phyloP scores from a whole-genome alignment of 2,113 vertebrate species.

The Bos taurus region DNA sequence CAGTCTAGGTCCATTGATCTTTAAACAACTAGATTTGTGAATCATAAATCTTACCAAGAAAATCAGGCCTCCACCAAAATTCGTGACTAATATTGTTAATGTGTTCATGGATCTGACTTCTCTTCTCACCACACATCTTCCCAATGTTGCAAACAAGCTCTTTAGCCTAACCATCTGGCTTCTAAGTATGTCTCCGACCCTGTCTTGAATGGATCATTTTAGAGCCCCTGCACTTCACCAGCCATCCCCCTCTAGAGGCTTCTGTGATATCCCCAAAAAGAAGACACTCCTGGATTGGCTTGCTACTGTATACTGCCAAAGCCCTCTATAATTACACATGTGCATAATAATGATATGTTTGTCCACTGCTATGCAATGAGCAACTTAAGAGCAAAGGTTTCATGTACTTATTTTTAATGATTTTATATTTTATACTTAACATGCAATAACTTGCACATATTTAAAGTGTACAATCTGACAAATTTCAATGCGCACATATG shows the following conservation, averaged over 20 bases:
- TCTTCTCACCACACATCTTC: background rate
- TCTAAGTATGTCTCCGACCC: background rate
- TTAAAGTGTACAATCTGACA: background rate
- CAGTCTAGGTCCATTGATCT: background rate
- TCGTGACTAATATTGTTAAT: background rate
- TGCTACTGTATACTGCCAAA: background rate
- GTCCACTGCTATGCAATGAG: background rate
- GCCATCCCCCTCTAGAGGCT: background rate
- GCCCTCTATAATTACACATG: accelerated
- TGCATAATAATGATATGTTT: background rate
- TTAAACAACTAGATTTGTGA: background rate
- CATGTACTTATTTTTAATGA: background rate
- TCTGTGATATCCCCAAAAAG: background rate
- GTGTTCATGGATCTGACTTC: background rate
- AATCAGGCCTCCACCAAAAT: background rate
- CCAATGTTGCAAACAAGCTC: background rate
- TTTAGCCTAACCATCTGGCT: background rate
- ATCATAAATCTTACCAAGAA: background rate
- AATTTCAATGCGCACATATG: background rate
- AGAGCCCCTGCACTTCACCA: background rate
- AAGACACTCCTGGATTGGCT: background rate
- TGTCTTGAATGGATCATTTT: background rate
- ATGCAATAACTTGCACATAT: background rate
- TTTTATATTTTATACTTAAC: background rate
- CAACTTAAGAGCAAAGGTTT: background rate